Percentiles rank a stretch among this genome's conserved stretches.
Conservation (phyloP, 2,113 vertebrate genomes). For the Neodon shergylaensis region DNA sequence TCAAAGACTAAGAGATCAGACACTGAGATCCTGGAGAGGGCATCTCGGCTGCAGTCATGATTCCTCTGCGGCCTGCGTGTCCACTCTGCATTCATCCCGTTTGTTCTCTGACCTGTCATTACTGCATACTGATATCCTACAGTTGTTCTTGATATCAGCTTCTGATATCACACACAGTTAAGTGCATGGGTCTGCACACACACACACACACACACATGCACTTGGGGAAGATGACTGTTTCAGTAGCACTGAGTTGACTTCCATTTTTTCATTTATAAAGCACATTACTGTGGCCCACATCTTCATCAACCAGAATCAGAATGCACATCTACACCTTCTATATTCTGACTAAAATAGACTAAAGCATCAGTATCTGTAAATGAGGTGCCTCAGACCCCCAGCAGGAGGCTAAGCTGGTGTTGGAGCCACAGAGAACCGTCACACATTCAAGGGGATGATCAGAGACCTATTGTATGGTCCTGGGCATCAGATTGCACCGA, state of each 20-base stretch:
- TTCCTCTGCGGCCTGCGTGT: too few relatives aligned
- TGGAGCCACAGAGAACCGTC: neutral
- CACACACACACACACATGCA: too few relatives aligned
- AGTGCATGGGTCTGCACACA: too few relatives aligned
- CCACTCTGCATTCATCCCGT: too few relatives aligned
- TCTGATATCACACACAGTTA: too few relatives aligned
- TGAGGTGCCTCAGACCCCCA: neutral
- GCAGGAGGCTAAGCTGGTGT: neutral
- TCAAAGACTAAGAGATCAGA: neutral
- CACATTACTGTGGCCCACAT: too few relatives aligned
- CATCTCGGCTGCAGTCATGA: fast-evolving
- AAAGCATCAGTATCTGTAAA: neutral
- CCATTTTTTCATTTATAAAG: neutral
- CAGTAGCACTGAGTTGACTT: neutral
- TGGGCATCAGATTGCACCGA: fast-evolving
- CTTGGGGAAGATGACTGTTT: too few relatives aligned
- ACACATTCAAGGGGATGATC: neutral
- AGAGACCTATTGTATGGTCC: neutral
- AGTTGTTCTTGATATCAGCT: neutral
- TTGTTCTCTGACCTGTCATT: neutral
- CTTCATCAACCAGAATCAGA: neutral
- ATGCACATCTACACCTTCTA: fast-evolving
- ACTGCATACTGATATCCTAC: neutral
- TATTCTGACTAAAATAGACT: neutral
- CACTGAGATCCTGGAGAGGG: neutral